A percentile compares a stretch with the other conserved stretches of the same genome.
Conservation (phyloP, 2,797 vertebrate species). For the Hoplostethus mediterraneus region DNA sequence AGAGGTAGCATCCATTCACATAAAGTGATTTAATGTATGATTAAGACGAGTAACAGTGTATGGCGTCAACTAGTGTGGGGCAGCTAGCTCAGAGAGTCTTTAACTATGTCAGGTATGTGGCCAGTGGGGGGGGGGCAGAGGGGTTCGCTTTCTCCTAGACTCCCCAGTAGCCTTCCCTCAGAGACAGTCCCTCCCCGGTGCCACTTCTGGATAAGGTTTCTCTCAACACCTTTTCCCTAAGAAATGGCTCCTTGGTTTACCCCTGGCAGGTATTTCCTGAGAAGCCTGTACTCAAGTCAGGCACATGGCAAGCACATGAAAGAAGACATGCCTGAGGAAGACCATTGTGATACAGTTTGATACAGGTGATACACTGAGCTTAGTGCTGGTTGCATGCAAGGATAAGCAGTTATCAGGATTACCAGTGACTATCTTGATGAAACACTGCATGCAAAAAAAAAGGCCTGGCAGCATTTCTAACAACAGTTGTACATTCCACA, state of each 20-base stretch:
- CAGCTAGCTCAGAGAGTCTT: conserved; percentile 40
- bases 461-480: conserved; percentile 46
- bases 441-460: conserved; percentile 22
- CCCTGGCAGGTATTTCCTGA: conserved; percentile 52
- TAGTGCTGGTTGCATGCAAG: background rate
- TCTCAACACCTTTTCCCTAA: conserved; percentile 50
- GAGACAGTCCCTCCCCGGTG: conserved; percentile 9
- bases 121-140: conserved; percentile 13
- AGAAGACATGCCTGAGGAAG: conserved; percentile 16
- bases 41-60: background rate
- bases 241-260: conserved; percentile 38
- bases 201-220: conserved; percentile 57
- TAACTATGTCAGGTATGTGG: conserved; percentile 68
- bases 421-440: conserved; percentile 38
- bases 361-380: conserved; percentile 19
- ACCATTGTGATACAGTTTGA: conserved; percentile 36
- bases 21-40: background rate
- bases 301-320: conserved; percentile 21
- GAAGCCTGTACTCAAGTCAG: conserved; percentile 25
- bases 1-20: background rate
- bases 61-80: conserved; percentile 15
- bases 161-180: conserved; percentile 5
- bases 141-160: conserved; percentile 19
- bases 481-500: conserved; percentile 54
- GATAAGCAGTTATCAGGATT: conserved; percentile 29